Evolutionary conservation across 2,888 invertebrate genomes (phyloP), one percentile per base, ranked within the genome.

Genomic region (Rugalucina vietnamica): DNA sequence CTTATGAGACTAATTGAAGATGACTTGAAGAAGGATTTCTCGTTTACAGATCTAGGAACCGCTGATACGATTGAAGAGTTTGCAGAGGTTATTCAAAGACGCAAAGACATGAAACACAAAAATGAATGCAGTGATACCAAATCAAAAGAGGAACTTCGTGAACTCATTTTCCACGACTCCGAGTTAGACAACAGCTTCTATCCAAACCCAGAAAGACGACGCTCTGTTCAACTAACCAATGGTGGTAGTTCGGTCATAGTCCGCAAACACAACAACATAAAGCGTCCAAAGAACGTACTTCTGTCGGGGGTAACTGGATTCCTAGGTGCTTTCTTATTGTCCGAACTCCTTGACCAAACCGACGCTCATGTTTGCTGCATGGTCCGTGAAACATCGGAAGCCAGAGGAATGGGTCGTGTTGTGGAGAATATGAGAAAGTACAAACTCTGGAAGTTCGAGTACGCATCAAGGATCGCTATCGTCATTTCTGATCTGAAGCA

Each of bases 241-340:
- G 76, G 79, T 32, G 76, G 81, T 4, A 75, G 85, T 27, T 57
- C 57, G 12, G 37, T 83, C 18, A 43, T 18, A 8, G 65, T 65
- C 21, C 76, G 80, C n/a, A 89, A 80, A 81, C 49, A 43, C 4
- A 71, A 76, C 10, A 74, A 81, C 34, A 57, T 76, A 21, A 85
- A 75, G 21, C 84, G 85, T 72, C 88, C 90, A 18, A 86, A 79
- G 75, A 90, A 90, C 78, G 87, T 90, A n/a, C 69, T 91, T 27
- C 77, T 91, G 34, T 91, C 91, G 27, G 91, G 91, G 0, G 90
- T 89, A 1, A 91, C 91, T 14, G 91, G 91, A 1, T 91, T 91
- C 60, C 86, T 91, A 8, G 91, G 91, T 10, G 91, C 90, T 0
- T 90, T 89, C 60, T 81, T 91, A 10, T 76, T 91, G 3, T 79